Base-by-base conservation (phyloP, 2,797 vertebrate genomes). In the Champsocephalus esox region DNA sequence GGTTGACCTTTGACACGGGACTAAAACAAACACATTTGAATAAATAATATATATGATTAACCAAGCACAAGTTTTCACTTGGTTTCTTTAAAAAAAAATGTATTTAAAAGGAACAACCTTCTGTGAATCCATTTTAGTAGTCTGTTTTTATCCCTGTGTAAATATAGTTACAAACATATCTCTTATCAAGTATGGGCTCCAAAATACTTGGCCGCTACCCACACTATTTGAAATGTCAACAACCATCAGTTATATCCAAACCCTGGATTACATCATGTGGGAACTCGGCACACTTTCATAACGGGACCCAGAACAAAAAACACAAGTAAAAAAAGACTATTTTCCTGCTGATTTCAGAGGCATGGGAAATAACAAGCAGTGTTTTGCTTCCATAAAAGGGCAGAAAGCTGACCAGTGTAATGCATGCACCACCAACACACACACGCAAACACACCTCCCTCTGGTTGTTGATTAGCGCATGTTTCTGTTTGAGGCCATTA, bases 341-440 rank as follows among this genome's bases (percentile, higher is more conserved):
- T 91, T 93, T 83, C 86, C 87, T 83, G 71, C 49, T 9, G 58
- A 70, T 87, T 92, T 85, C 73, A 86, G 86, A 89, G 83, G 70
- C 73, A 19, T 60, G 85, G 91, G 88, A 94, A 94, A 92, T 89
- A 86, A 91, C 86, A 89, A 85, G 77, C 67, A 17, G 38, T 58
- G 55, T 6, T 58, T 66, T 73, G 59, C 81, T 91, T 92, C 95
- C 95, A 91, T 95, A 96, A 92, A 96, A 92, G 94, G 95, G 70
- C 88, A 94, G 70, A 87, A 89, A 86, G 78, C 71, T 78, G 82
- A 82, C 62, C 14, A 10, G 48, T 77, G 13, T 43, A 34, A 65
- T 75, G 71, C 66, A 80, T 52, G 55, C 52, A 44, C 48, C 32
- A 66, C 51, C n/a, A 12, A 14, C 44, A 32, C 50, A 32, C 50